Base-by-base conservation (phyloP, 1,140 invertebrate species). In the Scaptomyza pallida region DNA sequence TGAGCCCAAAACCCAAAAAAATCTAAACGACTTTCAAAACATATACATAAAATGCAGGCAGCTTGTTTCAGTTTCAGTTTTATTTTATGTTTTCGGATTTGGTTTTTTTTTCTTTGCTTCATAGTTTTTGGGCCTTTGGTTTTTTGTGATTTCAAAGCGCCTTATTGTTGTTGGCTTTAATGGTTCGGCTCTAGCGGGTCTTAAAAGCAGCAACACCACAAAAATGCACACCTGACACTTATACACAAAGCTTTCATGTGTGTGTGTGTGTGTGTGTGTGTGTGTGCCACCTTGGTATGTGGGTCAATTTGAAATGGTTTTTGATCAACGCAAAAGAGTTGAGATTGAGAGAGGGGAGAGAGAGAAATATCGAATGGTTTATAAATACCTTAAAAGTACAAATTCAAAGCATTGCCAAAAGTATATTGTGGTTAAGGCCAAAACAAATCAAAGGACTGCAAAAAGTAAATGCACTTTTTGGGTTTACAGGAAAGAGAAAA, bases 291-390 rank as follows among this genome's bases (percentile, higher is more conserved):
- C 70, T 81, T 88, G 82, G 82, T 86, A 86, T 86, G 78, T 86
- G 74, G 81, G 81, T 86, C 81, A 88, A 40, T 78, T 81, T 75
- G 65, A 88, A 86, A 81, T 88, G 67, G 59, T 69, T 85, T 75
- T 75, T 83, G 79, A 83, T 85, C 78, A 65, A 79, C 65, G 79
- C 55, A 21, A 72, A 72, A 72, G 59, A 57, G 50, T 63, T 54
- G 60, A 64, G 67, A 70, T 47, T 56, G 67, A 63, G 40, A 56
- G 54, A 64, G 33, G 33, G 33, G 23, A 4, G 23, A 26, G 23
- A 35, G 33, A 37, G 33, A n/a, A n/a, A n/a, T n/a, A n/a, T n/a
- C n/a, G 26, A n/a, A 5, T 33, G 23, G 17, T 26, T 19, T 19
- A 21, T 40, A 52, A 13, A 52, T 40, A 13, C 12, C 33, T 37